Conservation (phyloP, 2,888 invertebrate genomes). For the Octonoba sinensis region DNA sequence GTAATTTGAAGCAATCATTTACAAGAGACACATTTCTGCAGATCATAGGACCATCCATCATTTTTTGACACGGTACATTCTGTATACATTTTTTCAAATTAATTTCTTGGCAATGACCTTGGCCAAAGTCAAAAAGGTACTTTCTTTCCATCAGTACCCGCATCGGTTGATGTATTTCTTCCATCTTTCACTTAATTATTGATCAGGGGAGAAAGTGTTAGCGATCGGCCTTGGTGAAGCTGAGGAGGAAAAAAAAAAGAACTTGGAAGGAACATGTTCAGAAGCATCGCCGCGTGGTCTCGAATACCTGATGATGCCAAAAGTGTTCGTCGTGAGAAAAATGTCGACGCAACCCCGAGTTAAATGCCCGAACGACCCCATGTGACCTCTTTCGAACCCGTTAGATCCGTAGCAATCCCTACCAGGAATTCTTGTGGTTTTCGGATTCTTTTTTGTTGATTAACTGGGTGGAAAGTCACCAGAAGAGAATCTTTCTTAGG, state of each 20-base stretch:
- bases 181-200: too few relatives aligned
- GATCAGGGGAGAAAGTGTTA: conserved; percentile 12
- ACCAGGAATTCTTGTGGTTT: conserved; percentile 29
- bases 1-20: too few relatives aligned
- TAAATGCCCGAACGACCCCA: conserved; percentile 48
- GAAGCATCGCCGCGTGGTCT: background rate
- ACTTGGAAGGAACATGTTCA: too few relatives aligned
- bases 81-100: too few relatives aligned
- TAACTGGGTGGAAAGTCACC: conserved; percentile 1
- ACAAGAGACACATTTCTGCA: too few relatives aligned
- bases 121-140: too few relatives aligned
- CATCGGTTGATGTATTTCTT: too few relatives aligned
- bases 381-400: conserved; percentile 46
- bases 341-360: conserved; percentile 7
- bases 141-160: too few relatives aligned
- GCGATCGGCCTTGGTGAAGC: conserved; percentile 10
- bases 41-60: too few relatives aligned
- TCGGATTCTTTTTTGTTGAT: background rate
- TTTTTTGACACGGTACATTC: too few relatives aligned
- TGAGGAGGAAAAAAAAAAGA: background rate
- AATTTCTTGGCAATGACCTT: too few relatives aligned
- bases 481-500: background rate
- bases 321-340: conserved; percentile 32
- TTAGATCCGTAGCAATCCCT: conserved; percentile 38
- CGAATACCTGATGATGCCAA: conserved; percentile 28